These are phyloP conservation scores for Pristionchus arcanus DNA, from an alignment of 2,888 invertebrate genomes.

Conservation along the genomic window DNA sequence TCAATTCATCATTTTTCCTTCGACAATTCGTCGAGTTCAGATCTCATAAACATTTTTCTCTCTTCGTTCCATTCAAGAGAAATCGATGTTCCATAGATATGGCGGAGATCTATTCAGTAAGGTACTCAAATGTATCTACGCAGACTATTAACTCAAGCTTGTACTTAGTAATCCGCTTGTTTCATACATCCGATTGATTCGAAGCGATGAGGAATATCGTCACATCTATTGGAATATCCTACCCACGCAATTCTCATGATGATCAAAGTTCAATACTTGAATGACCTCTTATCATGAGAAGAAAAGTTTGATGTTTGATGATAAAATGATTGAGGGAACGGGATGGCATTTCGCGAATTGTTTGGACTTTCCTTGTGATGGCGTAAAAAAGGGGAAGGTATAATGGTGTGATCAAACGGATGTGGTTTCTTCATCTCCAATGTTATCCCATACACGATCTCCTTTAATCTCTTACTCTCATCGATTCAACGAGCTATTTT, in stretches of 20 bases:
- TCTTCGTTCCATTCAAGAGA: background rate
- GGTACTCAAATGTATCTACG: background rate
- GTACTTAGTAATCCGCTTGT: background rate
- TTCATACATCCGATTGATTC: background rate
- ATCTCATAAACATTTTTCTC: background rate
- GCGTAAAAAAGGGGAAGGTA: too few species aligned
- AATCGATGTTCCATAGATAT: too few species aligned
- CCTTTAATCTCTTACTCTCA: background rate
- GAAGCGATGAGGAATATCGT: background rate
- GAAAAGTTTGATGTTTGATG: conserved; percentile 3
- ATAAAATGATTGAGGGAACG: background rate
- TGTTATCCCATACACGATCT: background rate
- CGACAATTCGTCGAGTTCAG: background rate
- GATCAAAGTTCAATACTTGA: background rate
- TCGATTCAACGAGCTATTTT: background rate
- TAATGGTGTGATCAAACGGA: background rate
- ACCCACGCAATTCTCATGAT: background rate
- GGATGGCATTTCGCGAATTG: background rate
- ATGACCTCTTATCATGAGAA: background rate
- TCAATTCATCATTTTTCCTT: background rate
- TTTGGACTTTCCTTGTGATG: background rate
- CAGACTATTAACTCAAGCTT: background rate
- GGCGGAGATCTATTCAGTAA: background rate
- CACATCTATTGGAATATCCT: background rate
- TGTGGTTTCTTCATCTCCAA: background rate